Evolutionary conservation across 2,888 invertebrate species (phyloP), one percentile per base, ranked within the genome.

Genomic region (Papilio protenor): DNA sequence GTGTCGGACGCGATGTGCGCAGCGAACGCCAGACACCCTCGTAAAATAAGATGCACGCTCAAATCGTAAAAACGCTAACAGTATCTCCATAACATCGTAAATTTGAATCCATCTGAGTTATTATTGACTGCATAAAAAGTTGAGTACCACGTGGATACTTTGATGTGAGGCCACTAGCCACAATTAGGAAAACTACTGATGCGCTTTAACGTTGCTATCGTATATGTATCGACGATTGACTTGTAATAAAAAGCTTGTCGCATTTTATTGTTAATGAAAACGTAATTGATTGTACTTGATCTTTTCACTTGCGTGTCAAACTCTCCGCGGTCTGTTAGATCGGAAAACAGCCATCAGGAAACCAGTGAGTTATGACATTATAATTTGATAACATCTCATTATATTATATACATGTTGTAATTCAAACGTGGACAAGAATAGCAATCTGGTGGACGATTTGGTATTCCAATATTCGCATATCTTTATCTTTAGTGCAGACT

Each of bases 1-100:
- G 10, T 33, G 4, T 45, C 45, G n/a, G 21, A 40, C 18, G 33
- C 66, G 45, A 45, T 69, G 66, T 33, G 18, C 23, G 18, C 66
- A 40, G 66, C 66, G 40, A 69, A 69, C 66, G 40, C 40, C 40
- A 69, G 66, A 69, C 45, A 21, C 45, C 66, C 21, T 18, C 45
- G n/a, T 69, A 45, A 69, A 69, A 45, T 45, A n/a, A 45, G 40
- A 69, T 69, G 21, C 45, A 69, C 45, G 21, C 12, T 69, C 12
- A 45, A 45, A 21, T 69, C 66, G 21, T 69, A 69, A 69, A 69
- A 69, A 18, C 66, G 66, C 66, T 21, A 69, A 69, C 66, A 69
- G 45, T 45, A 45, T 12, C 45, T 45, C 40, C 21, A 21, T 69
- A 21, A 45, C 40, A 12, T 69, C 66, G 45, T 69, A 69, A 69